Evolutionary conservation across 2,113 vertebrate genomes (phyloP).

Genomic region (Osmerus eperlanus): DNA sequence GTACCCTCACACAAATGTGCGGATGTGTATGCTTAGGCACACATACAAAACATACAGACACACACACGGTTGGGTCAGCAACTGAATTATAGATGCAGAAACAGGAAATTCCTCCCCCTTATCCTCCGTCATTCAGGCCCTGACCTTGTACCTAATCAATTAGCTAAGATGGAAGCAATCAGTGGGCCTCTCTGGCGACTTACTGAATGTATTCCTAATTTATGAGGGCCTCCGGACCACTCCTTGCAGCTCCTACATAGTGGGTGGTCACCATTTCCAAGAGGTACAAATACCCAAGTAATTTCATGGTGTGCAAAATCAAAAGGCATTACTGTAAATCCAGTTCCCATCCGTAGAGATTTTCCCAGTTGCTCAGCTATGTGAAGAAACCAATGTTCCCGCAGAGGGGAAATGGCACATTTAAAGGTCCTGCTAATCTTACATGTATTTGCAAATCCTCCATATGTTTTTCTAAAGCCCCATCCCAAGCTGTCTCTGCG

Average conservation of each 20-base stretch:
- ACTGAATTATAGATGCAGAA: conserved; percentile 76
- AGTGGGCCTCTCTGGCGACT: conserved; percentile 50
- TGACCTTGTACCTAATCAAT: conserved; percentile 76
- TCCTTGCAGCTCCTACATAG: conserved; percentile 38
- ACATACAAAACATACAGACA: conserved; percentile 4
- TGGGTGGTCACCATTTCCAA: conserved; percentile 47
- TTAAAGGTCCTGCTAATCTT: conserved; percentile 27
- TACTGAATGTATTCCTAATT: conserved; percentile 56
- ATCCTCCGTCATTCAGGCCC: conserved; percentile 65
- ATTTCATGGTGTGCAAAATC: conserved; percentile 48
- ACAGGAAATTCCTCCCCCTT: conserved; percentile 73
- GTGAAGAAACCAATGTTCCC: neutral
- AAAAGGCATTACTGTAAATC: conserved; percentile 20
- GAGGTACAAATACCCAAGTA: conserved; percentile 33
- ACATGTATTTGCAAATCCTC: conserved; percentile 25
- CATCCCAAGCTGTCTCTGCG: conserved; percentile 30
- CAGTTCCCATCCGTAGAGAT: neutral
- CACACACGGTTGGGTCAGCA: conserved; percentile 28
- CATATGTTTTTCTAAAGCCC: conserved; percentile 31
- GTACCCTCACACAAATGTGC: neutral
- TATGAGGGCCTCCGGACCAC: conserved; percentile 46
- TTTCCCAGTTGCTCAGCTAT: conserved; percentile 10
- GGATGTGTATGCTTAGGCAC: neutral
- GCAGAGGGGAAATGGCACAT: neutral
- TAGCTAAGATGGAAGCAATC: conserved; percentile 67